phyloP scores from a whole-genome alignment of 2,797 vertebrate species.

The Masticophis lateralis region DNA sequence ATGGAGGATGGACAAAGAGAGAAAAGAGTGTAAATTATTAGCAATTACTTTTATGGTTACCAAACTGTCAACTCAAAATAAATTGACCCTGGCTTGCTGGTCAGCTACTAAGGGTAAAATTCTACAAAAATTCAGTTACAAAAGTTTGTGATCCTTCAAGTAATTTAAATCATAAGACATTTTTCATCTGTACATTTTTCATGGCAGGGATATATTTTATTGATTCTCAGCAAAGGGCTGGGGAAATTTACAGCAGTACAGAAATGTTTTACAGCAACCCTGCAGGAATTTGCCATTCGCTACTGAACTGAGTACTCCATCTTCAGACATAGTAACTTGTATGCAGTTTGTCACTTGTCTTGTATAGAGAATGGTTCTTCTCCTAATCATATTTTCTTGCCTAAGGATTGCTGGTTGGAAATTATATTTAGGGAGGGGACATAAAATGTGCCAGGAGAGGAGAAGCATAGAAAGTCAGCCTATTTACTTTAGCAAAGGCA shows the following conservation, averaged over 20 bases:
- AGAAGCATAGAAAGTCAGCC: neutral
- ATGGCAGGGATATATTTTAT: neutral
- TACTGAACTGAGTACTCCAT: neutral
- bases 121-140: neutral
- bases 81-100: neutral
- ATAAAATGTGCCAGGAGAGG: neutral
- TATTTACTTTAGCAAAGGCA: neutral
- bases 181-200: neutral
- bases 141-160: neutral
- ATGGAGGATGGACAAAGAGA: neutral
- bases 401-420: neutral
- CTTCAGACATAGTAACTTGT: neutral
- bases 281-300: neutral
- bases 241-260: slow-evolving; percentile 2
- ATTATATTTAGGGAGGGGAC: neutral
- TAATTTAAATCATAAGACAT: neutral
- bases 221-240: neutral
- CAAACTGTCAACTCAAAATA: neutral
- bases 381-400: neutral
- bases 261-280: slow-evolving; percentile 22
- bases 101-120: neutral
- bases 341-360: neutral
- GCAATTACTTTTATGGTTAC: neutral
- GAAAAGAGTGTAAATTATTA: neutral
- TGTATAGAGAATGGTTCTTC: neutral